Evolutionary conservation across 2,888 invertebrate species (phyloP), one percentile per base, ranked within the genome.

Genomic region (Vesta saturnalis): DNA sequence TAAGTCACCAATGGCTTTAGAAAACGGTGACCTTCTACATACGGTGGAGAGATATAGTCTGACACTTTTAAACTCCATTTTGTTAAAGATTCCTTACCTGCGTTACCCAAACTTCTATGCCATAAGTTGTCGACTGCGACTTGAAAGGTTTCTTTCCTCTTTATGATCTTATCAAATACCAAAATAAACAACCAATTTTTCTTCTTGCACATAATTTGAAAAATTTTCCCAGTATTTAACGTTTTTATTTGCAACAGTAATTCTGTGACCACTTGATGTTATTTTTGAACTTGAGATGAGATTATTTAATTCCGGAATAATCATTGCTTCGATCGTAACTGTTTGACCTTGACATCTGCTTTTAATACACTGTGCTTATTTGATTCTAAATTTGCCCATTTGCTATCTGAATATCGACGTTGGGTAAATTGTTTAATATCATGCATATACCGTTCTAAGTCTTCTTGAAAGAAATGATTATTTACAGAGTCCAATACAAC

Each of bases 51-150:
- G 8, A 46, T 14, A 14, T 12, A 3, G 19, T 16, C 15, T 10
- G 18, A 18, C 14, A 21, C 14, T 18, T 3, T 10, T 10, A 54
- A n/a, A 3, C 54, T 15, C 54, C 3, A 21, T 14, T 54, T 18
- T 5, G 30, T 6, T 12, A 16, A 21, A 18, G 54, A 3, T 10
- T 54, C 54, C 14, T 54, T 54, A 10, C 54, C 22, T 16, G 18
- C 54, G 14, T 54, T 4, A 8, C 54, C 54, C n/a, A 54, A 19
- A 3, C 54, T 54, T 54, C 54, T 18, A 54, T 54, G 54, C 54
- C 54, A 54, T 14, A 54, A 18, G 14, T 54, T 30, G 10, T 30
- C 30, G 30, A 30, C 30, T 30, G 30, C 30, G 19, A 21, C 22
- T 54, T 10, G 8, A 54, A 4, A 30, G 30, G 30, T 18, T 16